phyloP scores from a whole-genome alignment of 2,888 invertebrate genomes.

The Barypeithes pellucidus region DNA sequence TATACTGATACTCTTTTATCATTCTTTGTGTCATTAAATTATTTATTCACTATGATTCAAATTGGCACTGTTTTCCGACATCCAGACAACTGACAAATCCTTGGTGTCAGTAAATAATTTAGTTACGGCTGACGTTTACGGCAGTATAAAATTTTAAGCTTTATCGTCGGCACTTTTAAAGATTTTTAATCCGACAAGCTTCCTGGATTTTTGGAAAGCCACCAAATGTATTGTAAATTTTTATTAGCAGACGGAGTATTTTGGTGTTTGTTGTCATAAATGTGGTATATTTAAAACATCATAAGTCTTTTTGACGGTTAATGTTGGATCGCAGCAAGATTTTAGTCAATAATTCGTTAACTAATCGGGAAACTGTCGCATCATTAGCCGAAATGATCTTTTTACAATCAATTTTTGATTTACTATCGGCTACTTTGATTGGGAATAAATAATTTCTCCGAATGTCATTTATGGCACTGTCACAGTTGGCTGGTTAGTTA shows the following conservation, averaged over 20 bases:
- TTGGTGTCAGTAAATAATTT: slow-evolving; percentile 36
- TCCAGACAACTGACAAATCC: slow-evolving; percentile 26
- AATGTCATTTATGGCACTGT: too few species aligned
- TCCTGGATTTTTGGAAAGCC: neutral
- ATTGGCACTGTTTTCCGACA: slow-evolving; percentile 13
- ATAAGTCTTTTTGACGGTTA: too few species aligned
- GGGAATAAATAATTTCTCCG: too few species aligned
- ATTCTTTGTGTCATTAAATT: neutral
- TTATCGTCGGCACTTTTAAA: neutral
- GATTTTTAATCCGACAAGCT: slow-evolving; percentile 4
- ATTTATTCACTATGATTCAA: neutral
- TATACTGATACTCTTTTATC: too few species aligned
- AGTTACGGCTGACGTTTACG: neutral
- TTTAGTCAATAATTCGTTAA: too few species aligned
- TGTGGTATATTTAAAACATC: too few species aligned
- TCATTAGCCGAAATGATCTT: too few species aligned
- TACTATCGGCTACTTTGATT: too few species aligned
- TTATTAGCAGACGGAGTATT: neutral
- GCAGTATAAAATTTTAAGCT: slow-evolving; percentile 16
- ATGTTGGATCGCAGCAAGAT: too few species aligned
- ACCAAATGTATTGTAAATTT: neutral
- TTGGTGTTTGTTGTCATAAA: neutral
- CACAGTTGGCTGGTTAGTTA: too few species aligned
- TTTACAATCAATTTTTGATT: too few species aligned
- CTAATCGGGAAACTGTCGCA: too few species aligned